Percentiles rank a stretch among this genome's conserved stretches.
phyloP scores from a whole-genome alignment of 1,140 invertebrate species.

The Temnothorax longispinosus region DNA sequence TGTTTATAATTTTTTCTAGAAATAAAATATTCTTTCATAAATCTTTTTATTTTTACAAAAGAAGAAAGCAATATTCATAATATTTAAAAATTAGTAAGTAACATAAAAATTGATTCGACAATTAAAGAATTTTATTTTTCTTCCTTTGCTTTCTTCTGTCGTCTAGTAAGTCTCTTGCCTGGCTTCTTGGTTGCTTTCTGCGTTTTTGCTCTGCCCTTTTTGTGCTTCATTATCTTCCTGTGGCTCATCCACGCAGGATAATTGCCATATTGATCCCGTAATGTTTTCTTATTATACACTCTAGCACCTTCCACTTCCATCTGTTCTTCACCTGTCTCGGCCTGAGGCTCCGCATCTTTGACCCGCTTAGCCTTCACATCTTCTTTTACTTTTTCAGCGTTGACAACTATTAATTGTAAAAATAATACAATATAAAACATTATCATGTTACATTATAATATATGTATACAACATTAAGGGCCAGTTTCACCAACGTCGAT shows the following conservation, averaged over 20 bases:
- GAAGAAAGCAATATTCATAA: not conserved
- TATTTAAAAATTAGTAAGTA: slow-evolving; percentile 7
- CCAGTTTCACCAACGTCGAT: no score
- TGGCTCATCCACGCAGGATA: slow-evolving; percentile 89
- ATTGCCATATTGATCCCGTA: slow-evolving; percentile 88
- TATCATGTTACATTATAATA: slow-evolving; percentile 40
- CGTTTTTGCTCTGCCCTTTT: slow-evolving; percentile 84
- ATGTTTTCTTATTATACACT: slow-evolving; percentile 87
- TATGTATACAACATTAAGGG: not conserved
- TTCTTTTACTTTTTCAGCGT: slow-evolving; percentile 79
- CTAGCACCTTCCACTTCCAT: slow-evolving; percentile 83
- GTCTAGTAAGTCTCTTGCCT: slow-evolving; percentile 81
- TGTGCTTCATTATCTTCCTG: slow-evolving; percentile 86
- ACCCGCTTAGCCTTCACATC: slow-evolving; percentile 70
- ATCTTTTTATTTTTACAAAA: slow-evolving; percentile 5
- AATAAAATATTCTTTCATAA: not conserved
- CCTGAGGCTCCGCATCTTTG: slow-evolving; percentile 63
- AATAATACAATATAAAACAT: slow-evolving; percentile 36
- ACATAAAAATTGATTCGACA: not conserved
- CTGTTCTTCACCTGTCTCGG: slow-evolving; percentile 68
- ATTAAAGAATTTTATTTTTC: not conserved
- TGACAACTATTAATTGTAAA: slow-evolving; percentile 74
- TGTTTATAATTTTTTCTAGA: not conserved
- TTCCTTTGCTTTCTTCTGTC: slow-evolving; percentile 75
- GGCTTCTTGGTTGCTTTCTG: slow-evolving; percentile 82